These are phyloP conservation scores for Pogonophryne albipinna DNA, from an alignment of 2,797 vertebrate genomes.

Conservation along the genomic window DNA sequence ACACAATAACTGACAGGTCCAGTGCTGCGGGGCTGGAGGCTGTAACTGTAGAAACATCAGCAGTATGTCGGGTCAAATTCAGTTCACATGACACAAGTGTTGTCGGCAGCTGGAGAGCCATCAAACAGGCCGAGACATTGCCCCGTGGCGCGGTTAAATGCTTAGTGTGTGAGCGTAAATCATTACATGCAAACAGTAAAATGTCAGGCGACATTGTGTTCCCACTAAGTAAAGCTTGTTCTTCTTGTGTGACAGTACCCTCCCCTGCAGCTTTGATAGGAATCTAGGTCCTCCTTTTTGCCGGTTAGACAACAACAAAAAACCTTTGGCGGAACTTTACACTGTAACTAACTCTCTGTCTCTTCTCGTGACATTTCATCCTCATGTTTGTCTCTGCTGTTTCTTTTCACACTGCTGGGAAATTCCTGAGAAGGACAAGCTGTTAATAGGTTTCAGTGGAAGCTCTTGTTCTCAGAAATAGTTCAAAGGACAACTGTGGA, in stretches of 20 bases:
- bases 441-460: neutral
- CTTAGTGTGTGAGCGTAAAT: constrained; percentile 69
- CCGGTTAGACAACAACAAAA: constrained; percentile 54
- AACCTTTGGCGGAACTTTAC: constrained; percentile 50
- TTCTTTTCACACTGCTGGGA: constrained; percentile 47
- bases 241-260: constrained; percentile 52
- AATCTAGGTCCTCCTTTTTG: constrained; percentile 58
- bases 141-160: constrained; percentile 67
- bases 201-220: constrained; percentile 66
- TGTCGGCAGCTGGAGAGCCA: constrained; percentile 68
- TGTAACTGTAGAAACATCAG: constrained; percentile 75
- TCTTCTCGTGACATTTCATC: constrained; percentile 49
- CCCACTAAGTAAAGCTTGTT: constrained; percentile 63
- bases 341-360: constrained; percentile 55
- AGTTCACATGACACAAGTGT: constrained; percentile 77
- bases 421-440: constrained; percentile 50
- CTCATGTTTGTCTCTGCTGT: constrained; percentile 47
- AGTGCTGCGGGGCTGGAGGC: constrained; percentile 63
- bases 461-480: neutral
- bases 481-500: neutral
- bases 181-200: constrained; percentile 64
- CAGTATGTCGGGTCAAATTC: constrained; percentile 73
- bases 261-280: constrained; percentile 44
- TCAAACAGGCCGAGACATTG: constrained; percentile 60
- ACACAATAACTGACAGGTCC: constrained; percentile 59